Evolutionary conservation across 2,888 invertebrate species (phyloP), one percentile per base, ranked within the genome.

Genomic region (Diplazon laetatorius): DNA sequence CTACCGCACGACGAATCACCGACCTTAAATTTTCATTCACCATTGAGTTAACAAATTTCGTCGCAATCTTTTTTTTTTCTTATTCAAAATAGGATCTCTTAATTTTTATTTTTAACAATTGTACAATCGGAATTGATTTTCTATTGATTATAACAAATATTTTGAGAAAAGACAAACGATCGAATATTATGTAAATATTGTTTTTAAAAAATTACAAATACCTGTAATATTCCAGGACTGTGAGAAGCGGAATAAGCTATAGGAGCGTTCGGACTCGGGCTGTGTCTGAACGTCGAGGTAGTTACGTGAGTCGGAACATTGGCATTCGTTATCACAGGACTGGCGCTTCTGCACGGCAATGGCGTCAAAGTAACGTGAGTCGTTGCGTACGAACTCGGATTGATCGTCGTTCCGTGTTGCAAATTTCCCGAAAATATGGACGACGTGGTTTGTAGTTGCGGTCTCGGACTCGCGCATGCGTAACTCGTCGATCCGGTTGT

Each of bases 381-480:
- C 59, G 89, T 85, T 72, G 92, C 92, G 10, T 93, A 92, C 3
- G 93, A 92, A 39, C 92, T 92, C n/a, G 93, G 93, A 84, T 93
- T 94, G 22, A 94, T 93, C 5, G 93, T 83, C n/a, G 75, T 71
- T 1, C 81, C 92, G 14, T 93, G 92, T 12, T 93, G 92, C 2
- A 93, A 92, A 1, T 92, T 91, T 20, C 65, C 65, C 30, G 30
- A 30, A 30, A n/a, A n/a, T n/a, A 71, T 71, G 4, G 73, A n/a
- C 44, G 22, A 80, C 35, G 66, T 16, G 89, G 62, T 16, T 89
- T 87, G 50, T 90, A 78, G 92, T 88, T 62, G 92, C 0, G 87
- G 81, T 46, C 87, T 84, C 0, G 89, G 89, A 90, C 76, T 93
- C 88, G 55, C 92, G 87, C 60, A 93, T 80, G 88, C 81, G 66